Evolutionary conservation across 2,797 vertebrate genomes (phyloP).

Genomic region (Gallinago nigripennis): DNA sequence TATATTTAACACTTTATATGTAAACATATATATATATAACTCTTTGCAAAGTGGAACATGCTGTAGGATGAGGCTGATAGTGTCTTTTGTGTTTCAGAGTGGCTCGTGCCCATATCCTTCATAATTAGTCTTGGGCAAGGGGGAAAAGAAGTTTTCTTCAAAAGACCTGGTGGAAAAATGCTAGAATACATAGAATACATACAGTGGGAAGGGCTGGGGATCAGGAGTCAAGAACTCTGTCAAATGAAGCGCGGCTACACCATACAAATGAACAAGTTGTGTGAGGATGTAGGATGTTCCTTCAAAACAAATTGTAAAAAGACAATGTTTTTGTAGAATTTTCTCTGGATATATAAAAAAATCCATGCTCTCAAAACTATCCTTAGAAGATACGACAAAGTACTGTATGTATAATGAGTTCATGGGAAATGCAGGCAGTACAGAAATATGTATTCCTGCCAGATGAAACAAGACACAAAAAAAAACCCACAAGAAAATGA

Average conservation of each 20-base stretch:
- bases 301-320: background rate
- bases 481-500: background rate
- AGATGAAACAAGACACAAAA: background rate
- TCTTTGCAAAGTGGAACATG: background rate
- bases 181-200: too few relatives aligned
- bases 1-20: background rate
- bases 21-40: background rate
- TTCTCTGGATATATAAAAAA: background rate
- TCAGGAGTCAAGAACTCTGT: background rate
- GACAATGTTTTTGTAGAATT: accelerated
- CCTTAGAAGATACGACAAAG: background rate
- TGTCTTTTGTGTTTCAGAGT: background rate
- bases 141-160: background rate
- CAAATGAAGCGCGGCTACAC: background rate
- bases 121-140: background rate
- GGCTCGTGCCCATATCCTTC: background rate
- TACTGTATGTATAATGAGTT: background rate
- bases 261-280: background rate
- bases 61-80: background rate
- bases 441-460: background rate
- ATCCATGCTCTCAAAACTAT: background rate
- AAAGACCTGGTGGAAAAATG: background rate
- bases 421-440: accelerated
- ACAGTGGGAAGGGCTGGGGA: background rate
- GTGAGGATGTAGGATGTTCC: accelerated